Base-by-base conservation (phyloP, 2,113 vertebrate species). In the Phylloscopus trochilus region DNA sequence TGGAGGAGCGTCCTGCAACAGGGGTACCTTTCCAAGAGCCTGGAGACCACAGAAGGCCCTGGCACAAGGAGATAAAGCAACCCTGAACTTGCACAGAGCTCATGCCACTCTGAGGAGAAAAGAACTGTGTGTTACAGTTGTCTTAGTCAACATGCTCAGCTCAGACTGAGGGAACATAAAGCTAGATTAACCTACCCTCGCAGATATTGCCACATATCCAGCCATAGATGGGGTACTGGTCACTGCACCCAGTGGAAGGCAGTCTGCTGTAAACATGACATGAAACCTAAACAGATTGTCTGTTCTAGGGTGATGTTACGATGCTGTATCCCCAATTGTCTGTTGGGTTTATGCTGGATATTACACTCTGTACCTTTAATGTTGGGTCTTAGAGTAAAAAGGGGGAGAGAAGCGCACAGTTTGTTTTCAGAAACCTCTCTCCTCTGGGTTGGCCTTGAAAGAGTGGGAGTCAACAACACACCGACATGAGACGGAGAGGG, bases 171-270 rank as follows among this genome's bases (percentile, higher is more conserved):
- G 33, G 28, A 82, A 79, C n/a, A 30, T 22, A 39, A 73, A 53
- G 44, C 28, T 89, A 43, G 46, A 59, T 73, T 60, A 80, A 85
- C 23, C 15, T 30, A 26, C 6, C 28, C 37, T n/a, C 73, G 78
- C 15, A 77, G 51, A 15, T 35, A 53, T 51, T 76, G 51, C 62
- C 58, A 52, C 0, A 0, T 19, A 39, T 35, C 3, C 39, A 64
- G 35, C 23, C 51, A 31, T 6, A 53, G 33, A 43, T 75, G 24
- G 17, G 19, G 44, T 67, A 33, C 12, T 49, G 70, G 23, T 55
- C 66, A 30, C 24, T 24, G 53, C n/a, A 5, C 19, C 28, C 53
- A 62, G 20, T 22, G 26, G 56, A 55, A 90, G n/a, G 16, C 73
- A 68, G 23, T 35, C 52, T 89, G 55, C 30, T 55, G 53, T 33